A percentile compares a stretch with the other conserved stretches of the same genome.
phyloP scores from a whole-genome alignment of 1,140 invertebrate genomes.

The Muscidifurax raptorellus region DNA sequence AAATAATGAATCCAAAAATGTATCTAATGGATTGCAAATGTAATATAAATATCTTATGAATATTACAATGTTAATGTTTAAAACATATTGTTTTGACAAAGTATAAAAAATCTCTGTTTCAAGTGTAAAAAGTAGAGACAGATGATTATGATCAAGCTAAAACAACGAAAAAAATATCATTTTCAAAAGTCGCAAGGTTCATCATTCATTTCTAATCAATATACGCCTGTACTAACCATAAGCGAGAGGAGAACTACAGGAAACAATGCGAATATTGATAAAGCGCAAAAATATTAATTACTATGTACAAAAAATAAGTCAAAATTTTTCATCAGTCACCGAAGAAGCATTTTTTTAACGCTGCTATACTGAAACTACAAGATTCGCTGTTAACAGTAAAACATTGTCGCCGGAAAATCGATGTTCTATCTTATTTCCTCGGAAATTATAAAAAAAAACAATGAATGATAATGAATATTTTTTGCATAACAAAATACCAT shows the following conservation, averaged over 20 bases:
- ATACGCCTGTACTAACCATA: slow-evolving; percentile 20
- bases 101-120: neutral
- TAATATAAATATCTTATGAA: slow-evolving; percentile 47
- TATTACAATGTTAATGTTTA: slow-evolving; percentile 32
- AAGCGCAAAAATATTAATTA: slow-evolving; percentile 18
- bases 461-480: neutral
- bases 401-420: neutral
- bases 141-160: neutral
- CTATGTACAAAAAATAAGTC: slow-evolving; percentile 37
- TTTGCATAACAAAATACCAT: neutral
- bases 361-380: slow-evolving; percentile 6
- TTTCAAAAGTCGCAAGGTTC: neutral
- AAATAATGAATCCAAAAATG: slow-evolving; percentile 29
- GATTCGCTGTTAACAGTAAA: slow-evolving; percentile 6
- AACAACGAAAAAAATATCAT: neutral
- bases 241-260: neutral
- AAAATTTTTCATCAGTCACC: slow-evolving; percentile 32
- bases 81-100: slow-evolving; percentile 20
- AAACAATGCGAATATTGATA: slow-evolving; percentile 24
- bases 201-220: slow-evolving; percentile 25
- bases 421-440: neutral
- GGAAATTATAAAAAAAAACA: neutral
- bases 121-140: neutral
- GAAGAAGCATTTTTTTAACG: slow-evolving; percentile 32
- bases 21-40: slow-evolving; percentile 22